phyloP scores from a whole-genome alignment of 1,140 invertebrate genomes.

The Chironomus tepperi region DNA sequence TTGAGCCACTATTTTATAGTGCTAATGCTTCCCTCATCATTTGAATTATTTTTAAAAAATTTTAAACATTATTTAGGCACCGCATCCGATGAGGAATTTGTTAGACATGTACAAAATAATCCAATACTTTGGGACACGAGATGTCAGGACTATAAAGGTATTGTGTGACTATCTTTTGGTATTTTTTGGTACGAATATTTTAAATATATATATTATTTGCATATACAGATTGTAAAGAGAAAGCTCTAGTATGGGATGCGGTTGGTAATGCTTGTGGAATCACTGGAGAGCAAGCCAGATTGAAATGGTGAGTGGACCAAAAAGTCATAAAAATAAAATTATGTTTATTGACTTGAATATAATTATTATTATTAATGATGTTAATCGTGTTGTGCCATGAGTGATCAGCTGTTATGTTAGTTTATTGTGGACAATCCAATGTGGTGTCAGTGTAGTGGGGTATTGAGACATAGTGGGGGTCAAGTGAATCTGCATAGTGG shows the following conservation, averaged over 20 bases:
- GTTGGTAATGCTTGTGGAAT: slow-evolving; percentile 10
- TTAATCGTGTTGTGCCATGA: not conserved
- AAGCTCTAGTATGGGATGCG: slow-evolving; percentile 5
- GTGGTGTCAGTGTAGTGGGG: too few relatives aligned
- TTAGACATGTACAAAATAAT: not conserved
- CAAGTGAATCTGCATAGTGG: too few relatives aligned
- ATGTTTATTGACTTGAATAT: not conserved
- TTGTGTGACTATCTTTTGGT: not conserved
- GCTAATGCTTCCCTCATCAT: not conserved
- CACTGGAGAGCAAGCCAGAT: slow-evolving; percentile 5
- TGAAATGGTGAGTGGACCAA: not conserved
- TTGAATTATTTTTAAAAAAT: not conserved
- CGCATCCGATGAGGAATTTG: not conserved
- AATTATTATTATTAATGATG: not conserved
- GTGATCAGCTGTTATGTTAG: too few relatives aligned
- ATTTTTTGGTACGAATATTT: too few relatives aligned
- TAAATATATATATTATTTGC: not conserved
- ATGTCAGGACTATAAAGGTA: slow-evolving; percentile 2
- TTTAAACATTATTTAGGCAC: not conserved
- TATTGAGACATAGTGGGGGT: too few relatives aligned
- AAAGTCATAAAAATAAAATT: too few relatives aligned
- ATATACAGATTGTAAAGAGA: slow-evolving; percentile 11
- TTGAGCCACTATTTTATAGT: not conserved
- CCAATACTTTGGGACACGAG: not conserved
- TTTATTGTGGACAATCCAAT: too few relatives aligned